Evolutionary conservation across 1,140 invertebrate species (phyloP), one percentile per base, ranked within the genome.

Genomic region (Apocrypta bakeri): DNA sequence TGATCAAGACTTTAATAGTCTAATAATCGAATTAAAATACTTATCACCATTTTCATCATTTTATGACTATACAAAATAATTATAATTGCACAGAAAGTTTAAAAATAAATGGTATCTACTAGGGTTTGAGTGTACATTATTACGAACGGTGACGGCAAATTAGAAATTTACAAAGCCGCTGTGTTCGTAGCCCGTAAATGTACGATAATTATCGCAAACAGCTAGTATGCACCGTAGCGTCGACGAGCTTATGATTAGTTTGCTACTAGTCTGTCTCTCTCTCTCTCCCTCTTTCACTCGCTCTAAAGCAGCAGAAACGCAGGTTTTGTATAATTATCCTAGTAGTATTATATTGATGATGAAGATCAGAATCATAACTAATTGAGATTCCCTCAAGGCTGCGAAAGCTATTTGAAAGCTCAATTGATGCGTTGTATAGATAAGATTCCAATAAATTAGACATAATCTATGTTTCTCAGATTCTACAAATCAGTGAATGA

Each of bases 131-230:
- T 24, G 24, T n/a, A n/a, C n/a, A 74, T 56, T 56, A 29, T 56
- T 72, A 72, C n/a, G n/a, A n/a, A 24, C 8, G 37, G 21, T 25
- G 24, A 42, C 42, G 42, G 12, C 42, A 56, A 56, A 74, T 74
- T 56, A 42, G 72, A 74, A 74, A 74, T 2, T 74, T 74, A 74
- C 72, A 56, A 56, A 29, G 42, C 72, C n/a, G 42, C 11, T 21
- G 48, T 17, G 17, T 56, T 33, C 48, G 6, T 21, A 6, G 17
- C 17, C 7, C 33, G 37, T 25, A 42, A 72, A 72, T 72, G 24
- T 14, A 72, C 42, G 71, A 72, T 72, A 72, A 72, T 72, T 40
- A 71, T 21, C 17, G 31, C 21, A 2, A 25, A 29, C 29, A 33
- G 48, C 17, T 4, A 56, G 48, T 7, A n/a, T n/a, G 21, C 17